Conservation (phyloP, 2,888 invertebrate genomes). For the Aleiodes leptofemur region DNA sequence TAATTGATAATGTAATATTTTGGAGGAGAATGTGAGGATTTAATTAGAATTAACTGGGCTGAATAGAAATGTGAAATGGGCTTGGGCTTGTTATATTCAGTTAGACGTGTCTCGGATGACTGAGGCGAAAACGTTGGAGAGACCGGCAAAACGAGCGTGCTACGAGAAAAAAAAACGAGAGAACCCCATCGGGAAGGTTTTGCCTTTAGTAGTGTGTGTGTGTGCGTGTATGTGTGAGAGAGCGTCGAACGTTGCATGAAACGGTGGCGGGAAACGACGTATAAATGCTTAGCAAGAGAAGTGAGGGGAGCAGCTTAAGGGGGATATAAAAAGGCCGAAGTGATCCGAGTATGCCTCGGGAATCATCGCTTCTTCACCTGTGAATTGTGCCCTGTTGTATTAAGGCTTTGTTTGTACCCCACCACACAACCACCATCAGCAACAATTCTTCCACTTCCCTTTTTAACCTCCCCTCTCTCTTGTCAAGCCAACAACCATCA, state of each 20-base stretch:
- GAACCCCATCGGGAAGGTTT: slow-evolving; percentile 24
- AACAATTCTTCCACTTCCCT: slow-evolving; percentile 48
- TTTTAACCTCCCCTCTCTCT: slow-evolving; percentile 3
- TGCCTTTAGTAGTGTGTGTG: background rate
- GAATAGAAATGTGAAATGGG: slow-evolving; percentile 4
- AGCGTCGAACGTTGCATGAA: slow-evolving; percentile 28
- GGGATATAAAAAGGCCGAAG: slow-evolving; percentile 25
- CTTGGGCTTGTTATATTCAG: slow-evolving; percentile 30
- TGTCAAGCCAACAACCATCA: background rate
- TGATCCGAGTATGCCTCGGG: slow-evolving; percentile 16
- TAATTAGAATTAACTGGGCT: too few species aligned
- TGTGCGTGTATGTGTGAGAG: slow-evolving; percentile 1
- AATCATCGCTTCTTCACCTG: slow-evolving; percentile 32
- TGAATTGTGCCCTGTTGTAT: slow-evolving; percentile 6
- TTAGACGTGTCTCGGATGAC: slow-evolving; percentile 33
- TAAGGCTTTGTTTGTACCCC: slow-evolving; percentile 35
- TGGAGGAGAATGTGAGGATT: too few species aligned
- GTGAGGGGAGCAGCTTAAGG: background rate
- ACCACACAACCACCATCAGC: background rate
- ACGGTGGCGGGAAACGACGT: slow-evolving; percentile 31
- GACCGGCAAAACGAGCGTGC: slow-evolving; percentile 34
- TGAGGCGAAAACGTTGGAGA: slow-evolving; percentile 30
- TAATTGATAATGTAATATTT: too few species aligned
- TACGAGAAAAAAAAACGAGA: slow-evolving; percentile 10
- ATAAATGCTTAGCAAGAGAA: background rate